These are phyloP conservation scores for Xestia ashworthii DNA, from an alignment of 2,888 invertebrate genomes.

Conservation along the genomic window DNA sequence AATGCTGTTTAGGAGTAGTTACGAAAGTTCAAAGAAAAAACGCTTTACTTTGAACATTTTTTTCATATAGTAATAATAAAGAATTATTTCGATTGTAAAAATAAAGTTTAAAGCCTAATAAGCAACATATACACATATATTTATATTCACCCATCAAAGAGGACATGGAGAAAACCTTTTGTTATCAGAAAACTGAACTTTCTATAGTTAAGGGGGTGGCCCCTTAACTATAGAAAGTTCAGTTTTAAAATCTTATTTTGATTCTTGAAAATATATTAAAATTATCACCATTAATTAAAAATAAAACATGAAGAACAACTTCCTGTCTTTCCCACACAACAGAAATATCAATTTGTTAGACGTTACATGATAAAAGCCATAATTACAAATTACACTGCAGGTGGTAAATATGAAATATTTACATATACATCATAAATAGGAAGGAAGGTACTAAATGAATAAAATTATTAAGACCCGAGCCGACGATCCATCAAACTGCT, in stretches of 20 bases:
- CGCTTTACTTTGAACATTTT: too few relatives aligned
- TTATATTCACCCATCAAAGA: too few relatives aligned
- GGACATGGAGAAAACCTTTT: too few relatives aligned
- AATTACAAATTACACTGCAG: constrained; percentile 58
- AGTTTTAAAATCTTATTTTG: not conserved
- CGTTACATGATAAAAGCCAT: constrained; percentile 42
- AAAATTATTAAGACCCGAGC: constrained; percentile 34
- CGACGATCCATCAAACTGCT: constrained; percentile 44
- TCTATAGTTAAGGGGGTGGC: too few relatives aligned
- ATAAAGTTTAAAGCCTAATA: too few relatives aligned
- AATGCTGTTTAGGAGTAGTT: too few relatives aligned
- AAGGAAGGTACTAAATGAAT: constrained; percentile 44
- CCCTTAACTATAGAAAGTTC: not conserved
- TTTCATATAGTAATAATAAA: too few relatives aligned
- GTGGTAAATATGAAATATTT: constrained; percentile 58
- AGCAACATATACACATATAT: too few relatives aligned
- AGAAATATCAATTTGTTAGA: constrained; percentile 45
- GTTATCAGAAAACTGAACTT: too few relatives aligned
- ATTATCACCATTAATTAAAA: constrained; percentile 14
- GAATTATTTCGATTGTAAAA: too few relatives aligned
- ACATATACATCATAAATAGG: constrained; percentile 33
- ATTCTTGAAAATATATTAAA: not conserved
- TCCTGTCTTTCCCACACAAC: constrained; percentile 32
- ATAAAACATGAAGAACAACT: constrained; percentile 31
- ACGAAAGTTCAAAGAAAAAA: too few relatives aligned